These are phyloP conservation scores for Takifugu flavidus DNA, from an alignment of 2,113 vertebrate species.

Conservation along the genomic window DNA sequence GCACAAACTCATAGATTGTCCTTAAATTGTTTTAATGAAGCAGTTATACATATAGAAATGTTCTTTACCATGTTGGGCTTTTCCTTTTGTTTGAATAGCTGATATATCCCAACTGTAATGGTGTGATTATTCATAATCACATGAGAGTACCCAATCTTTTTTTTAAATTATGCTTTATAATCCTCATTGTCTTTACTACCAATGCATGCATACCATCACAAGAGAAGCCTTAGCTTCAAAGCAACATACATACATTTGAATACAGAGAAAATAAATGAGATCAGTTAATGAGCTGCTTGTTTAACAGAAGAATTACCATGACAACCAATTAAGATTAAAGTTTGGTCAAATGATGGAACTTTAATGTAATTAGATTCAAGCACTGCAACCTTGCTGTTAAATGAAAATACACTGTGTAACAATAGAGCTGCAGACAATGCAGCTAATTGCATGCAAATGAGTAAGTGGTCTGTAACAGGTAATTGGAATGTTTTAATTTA, in stretches of 20 bases:
- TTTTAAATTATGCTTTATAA: slow-evolving; percentile 11
- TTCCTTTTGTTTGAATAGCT: slow-evolving; percentile 29
- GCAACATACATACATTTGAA: slow-evolving; percentile 27
- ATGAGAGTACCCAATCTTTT: background rate
- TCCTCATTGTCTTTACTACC: slow-evolving; percentile 40
- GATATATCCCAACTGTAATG: slow-evolving; percentile 14
- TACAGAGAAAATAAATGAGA: slow-evolving; percentile 27
- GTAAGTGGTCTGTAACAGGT: slow-evolving; percentile 14
- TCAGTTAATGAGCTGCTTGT: slow-evolving; percentile 43
- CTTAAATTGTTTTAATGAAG: slow-evolving; percentile 48
- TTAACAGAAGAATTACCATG: slow-evolving; percentile 44
- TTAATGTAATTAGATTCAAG: slow-evolving; percentile 42
- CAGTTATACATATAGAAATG: slow-evolving; percentile 36
- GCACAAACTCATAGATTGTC: background rate
- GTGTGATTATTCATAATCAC: slow-evolving; percentile 55
- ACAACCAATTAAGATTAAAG: slow-evolving; percentile 49
- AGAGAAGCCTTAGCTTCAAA: slow-evolving; percentile 41
- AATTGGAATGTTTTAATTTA: slow-evolving; percentile 11
- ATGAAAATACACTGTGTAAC: slow-evolving; percentile 29
- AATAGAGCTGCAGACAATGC: slow-evolving; percentile 22
- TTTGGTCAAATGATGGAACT: slow-evolving; percentile 14
- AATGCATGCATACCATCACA: slow-evolving; percentile 40
- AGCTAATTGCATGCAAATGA: slow-evolving; percentile 28
- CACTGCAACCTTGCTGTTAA: slow-evolving; percentile 33
- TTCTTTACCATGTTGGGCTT: slow-evolving; percentile 34